Evolutionary conservation across 2,888 invertebrate species (phyloP).

Genomic region (Nudaria mundana): DNA sequence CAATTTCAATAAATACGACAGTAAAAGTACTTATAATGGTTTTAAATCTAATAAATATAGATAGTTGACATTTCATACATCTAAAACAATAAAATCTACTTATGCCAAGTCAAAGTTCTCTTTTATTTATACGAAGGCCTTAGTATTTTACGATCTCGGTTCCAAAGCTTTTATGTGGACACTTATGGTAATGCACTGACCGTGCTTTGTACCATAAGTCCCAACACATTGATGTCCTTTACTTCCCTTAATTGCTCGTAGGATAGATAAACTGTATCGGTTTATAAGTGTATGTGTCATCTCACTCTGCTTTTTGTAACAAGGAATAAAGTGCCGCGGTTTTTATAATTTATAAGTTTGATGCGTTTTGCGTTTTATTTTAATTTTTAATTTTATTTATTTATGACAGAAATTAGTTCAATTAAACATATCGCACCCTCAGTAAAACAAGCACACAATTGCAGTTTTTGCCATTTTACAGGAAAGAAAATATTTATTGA

Average conservation of each 20-base stretch:
- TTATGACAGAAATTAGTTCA: too few species aligned
- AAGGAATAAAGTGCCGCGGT: slow-evolving; percentile 13
- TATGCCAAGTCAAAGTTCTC: slow-evolving; percentile 17
- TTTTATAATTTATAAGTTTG: slow-evolving; percentile 11
- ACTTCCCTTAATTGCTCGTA: slow-evolving; percentile 39
- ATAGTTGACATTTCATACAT: slow-evolving; percentile 3
- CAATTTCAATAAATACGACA: not conserved
- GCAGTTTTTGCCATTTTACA: too few species aligned
- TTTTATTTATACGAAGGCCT: slow-evolving; percentile 20
- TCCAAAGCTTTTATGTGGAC: slow-evolving; percentile 47
- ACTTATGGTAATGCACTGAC: slow-evolving; percentile 52
- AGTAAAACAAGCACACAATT: too few species aligned
- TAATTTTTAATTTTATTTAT: too few species aligned
- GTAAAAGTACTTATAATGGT: not conserved
- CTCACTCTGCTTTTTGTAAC: slow-evolving; percentile 23
- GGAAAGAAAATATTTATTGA: too few species aligned
- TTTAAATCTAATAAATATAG: not conserved
- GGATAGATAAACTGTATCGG: slow-evolving; percentile 44
- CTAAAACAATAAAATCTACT: slow-evolving; percentile 18
- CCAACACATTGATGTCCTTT: slow-evolving; percentile 9
- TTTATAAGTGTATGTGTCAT: slow-evolving; percentile 45
- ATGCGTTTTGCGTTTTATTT: not conserved
- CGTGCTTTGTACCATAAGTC: not conserved
- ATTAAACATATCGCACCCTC: too few species aligned
- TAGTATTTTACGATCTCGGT: slow-evolving; percentile 40